Evolutionary conservation across 1,140 invertebrate species (phyloP).

Genomic region (Anthonomus grandis): DNA sequence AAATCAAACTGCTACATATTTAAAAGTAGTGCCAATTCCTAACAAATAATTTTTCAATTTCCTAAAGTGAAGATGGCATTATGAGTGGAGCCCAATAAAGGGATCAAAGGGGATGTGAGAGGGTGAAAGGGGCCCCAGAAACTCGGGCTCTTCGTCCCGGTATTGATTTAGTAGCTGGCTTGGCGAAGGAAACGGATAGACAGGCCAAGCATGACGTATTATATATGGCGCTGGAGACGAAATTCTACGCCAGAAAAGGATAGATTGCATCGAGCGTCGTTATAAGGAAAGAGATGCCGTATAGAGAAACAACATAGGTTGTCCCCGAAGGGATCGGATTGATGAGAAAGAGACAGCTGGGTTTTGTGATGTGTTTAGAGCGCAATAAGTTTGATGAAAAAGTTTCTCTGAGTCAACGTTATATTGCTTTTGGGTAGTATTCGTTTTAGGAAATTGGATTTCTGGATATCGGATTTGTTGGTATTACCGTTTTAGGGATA

Average conservation of each 20-base stretch:
- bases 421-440: too few relatives aligned
- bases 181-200: slow-evolving; percentile 47
- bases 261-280: background rate
- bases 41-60: slow-evolving; percentile 29
- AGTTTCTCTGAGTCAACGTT: slow-evolving; percentile 3
- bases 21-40: background rate
- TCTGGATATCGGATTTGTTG: too few relatives aligned
- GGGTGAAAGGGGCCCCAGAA: slow-evolving; percentile 25
- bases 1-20: too few relatives aligned
- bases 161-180: slow-evolving; percentile 50
- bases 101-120: slow-evolving; percentile 23
- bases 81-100: slow-evolving; percentile 24
- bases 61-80: slow-evolving; percentile 40
- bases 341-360: slow-evolving; percentile 23
- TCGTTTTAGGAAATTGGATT: too few relatives aligned
- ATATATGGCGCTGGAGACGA: slow-evolving; percentile 49
- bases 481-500: too few relatives aligned
- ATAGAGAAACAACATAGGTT: slow-evolving; percentile 7
- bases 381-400: slow-evolving; percentile 20
- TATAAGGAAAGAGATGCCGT: slow-evolving; percentile 8
- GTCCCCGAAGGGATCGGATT: slow-evolving; percentile 16
- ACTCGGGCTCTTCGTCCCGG: slow-evolving; percentile 35
- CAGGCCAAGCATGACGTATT: slow-evolving; percentile 47
- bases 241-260: slow-evolving; percentile 35
- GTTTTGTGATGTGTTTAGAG: slow-evolving; percentile 15